phyloP scores from a whole-genome alignment of 2,113 vertebrate species.

The Caranx ignobilis region DNA sequence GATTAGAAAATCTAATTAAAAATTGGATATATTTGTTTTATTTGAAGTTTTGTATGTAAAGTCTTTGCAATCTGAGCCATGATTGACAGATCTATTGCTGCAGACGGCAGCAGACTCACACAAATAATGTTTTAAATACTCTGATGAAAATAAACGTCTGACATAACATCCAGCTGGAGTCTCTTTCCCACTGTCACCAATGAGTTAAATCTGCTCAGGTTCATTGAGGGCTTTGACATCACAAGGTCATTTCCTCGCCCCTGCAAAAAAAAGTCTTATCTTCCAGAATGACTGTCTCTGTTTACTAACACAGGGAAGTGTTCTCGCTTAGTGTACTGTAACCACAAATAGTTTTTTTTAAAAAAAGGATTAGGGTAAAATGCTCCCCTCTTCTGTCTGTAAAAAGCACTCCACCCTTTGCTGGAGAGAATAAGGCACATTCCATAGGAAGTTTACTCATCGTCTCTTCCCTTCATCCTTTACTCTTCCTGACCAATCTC shows the following conservation, averaged over 20 bases:
- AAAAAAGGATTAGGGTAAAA: conserved; percentile 48
- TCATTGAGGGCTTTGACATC: conserved; percentile 24
- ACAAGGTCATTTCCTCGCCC: conserved; percentile 52
- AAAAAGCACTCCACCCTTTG: conserved; percentile 66
- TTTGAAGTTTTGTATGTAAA: neutral
- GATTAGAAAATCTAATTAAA: neutral
- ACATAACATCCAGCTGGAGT: neutral
- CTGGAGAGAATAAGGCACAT: conserved; percentile 67
- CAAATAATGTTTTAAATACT: conserved; percentile 1
- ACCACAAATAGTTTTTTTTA: conserved; percentile 12
- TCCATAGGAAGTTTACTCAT: conserved; percentile 82
- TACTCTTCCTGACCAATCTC: conserved; percentile 78
- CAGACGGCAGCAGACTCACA: neutral
- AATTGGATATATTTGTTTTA: neutral
- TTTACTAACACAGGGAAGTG: conserved; percentile 65
- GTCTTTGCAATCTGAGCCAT: conserved; percentile 43
- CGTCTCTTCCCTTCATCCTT: conserved; percentile 75
- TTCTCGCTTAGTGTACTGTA: conserved; percentile 47
- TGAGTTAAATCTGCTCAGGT: conserved; percentile 11
- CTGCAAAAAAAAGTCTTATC: conserved; percentile 53
- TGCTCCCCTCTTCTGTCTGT: conserved; percentile 67
- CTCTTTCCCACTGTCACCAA: neutral
- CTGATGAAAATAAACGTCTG: neutral
- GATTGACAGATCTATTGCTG: conserved; percentile 39
- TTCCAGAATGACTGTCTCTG: conserved; percentile 32